Conservation (phyloP, 2,888 invertebrate species). For the Drosophila antonietae region DNA sequence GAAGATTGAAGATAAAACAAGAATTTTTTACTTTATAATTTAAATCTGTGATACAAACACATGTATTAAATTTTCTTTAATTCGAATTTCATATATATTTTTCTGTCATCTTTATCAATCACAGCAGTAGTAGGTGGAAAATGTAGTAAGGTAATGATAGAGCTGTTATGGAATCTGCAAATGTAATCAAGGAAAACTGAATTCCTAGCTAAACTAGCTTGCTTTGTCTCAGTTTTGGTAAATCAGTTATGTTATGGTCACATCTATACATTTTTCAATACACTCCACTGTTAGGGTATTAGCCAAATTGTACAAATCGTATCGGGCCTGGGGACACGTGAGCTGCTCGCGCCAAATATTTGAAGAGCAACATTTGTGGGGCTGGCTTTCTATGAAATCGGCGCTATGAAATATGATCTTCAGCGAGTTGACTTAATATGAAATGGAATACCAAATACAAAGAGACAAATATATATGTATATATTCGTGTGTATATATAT, state of each 20-base stretch:
- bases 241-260: background rate
- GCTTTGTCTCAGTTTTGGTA: background rate
- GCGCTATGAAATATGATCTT: slow-evolving; percentile 43
- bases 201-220: background rate
- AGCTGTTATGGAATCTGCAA: background rate
- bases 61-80: too few relatives aligned
- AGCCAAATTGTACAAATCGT: slow-evolving; percentile 4
- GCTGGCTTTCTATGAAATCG: slow-evolving; percentile 51
- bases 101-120: too few relatives aligned
- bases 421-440: slow-evolving; percentile 8
- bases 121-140: too few relatives aligned
- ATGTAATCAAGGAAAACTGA: background rate
- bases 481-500: slow-evolving; percentile 11
- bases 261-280: background rate
- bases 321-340: slow-evolving; percentile 50
- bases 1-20: too few relatives aligned
- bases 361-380: slow-evolving; percentile 61
- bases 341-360: slow-evolving; percentile 71
- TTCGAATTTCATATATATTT: too few relatives aligned
- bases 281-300: slow-evolving; percentile 15
- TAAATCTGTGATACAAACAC: too few relatives aligned
- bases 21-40: too few relatives aligned
- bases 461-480: slow-evolving; percentile 3
- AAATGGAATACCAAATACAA: slow-evolving; percentile 28
- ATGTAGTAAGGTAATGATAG: too few relatives aligned